A percentile compares a stretch with the other conserved stretches of the same genome.
phyloP scores from a whole-genome alignment of 2,797 vertebrate species.

The Spatula clypeata region DNA sequence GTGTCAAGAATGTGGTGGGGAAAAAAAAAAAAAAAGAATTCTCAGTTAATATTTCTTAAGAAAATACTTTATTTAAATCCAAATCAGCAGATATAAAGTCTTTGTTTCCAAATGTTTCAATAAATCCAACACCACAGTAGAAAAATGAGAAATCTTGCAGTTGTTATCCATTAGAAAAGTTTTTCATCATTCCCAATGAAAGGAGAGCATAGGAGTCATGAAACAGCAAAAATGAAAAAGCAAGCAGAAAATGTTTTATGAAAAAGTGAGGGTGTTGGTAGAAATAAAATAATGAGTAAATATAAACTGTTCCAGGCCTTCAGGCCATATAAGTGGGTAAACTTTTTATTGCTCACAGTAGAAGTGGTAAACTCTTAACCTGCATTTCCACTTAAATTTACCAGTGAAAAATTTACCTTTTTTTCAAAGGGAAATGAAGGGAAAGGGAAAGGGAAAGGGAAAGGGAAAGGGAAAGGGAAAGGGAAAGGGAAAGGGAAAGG shows the following conservation, averaged over 20 bases:
- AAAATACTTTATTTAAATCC: not conserved
- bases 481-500: accelerated
- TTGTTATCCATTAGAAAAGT: not conserved
- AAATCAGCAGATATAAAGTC: not conserved
- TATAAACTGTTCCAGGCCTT: not conserved
- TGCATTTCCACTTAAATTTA: not conserved
- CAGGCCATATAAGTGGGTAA: not conserved
- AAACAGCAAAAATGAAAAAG: not conserved
- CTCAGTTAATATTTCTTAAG: not conserved
- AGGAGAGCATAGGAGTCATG: not conserved
- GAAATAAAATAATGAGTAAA: conserved; percentile 22
- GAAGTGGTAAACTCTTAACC: not conserved
- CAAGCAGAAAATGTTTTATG: not conserved
- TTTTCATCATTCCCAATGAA: not conserved
- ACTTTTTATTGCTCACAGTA: not conserved
- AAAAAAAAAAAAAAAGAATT: not conserved
- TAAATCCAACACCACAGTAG: accelerated
- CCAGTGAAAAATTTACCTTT: not conserved
- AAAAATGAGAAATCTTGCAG: not conserved
- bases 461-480: not conserved
- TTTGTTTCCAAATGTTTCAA: not conserved
- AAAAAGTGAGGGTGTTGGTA: not conserved
- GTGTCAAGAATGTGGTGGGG: not conserved
- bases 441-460: not conserved
- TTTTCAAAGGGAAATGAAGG: too few species aligned